Evolutionary conservation across 2,797 vertebrate species (phyloP).

Genomic region (Apodemus agrarius): DNA sequence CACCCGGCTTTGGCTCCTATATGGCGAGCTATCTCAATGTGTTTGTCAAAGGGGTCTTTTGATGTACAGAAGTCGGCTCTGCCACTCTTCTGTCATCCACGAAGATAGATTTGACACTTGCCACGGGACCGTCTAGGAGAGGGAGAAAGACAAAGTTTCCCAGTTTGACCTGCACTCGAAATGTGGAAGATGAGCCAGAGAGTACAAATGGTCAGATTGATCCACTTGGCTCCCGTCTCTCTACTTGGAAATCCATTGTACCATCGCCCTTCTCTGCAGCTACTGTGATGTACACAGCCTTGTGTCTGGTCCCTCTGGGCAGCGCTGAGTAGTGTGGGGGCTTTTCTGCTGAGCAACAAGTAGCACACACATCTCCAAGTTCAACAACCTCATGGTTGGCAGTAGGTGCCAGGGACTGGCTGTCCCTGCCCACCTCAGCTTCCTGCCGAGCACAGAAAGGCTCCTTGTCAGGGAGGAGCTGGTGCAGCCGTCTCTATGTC

Average conservation of each 20-base stretch:
- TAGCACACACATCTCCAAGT: constrained; percentile 57
- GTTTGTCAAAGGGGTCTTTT: not conserved
- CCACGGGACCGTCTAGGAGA: not conserved
- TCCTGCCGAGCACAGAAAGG: constrained; percentile 63
- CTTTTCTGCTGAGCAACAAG: constrained; percentile 2
- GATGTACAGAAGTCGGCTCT: not conserved
- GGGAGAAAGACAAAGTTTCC: not conserved
- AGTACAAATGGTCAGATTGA: rapidly evolving
- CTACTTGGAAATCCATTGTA: not conserved
- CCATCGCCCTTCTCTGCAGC: not conserved
- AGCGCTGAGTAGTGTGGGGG: not conserved
- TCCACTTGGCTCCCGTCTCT: no score
- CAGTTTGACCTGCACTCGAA: not conserved
- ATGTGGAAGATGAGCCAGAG: not conserved
- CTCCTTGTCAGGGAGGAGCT: constrained; percentile 74
- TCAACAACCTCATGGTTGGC: constrained; percentile 63
- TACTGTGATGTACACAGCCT: not conserved
- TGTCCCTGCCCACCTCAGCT: not conserved
- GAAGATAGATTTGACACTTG: not conserved
- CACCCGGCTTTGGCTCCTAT: not conserved
- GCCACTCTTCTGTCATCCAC: not conserved
- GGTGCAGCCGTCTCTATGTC: constrained; percentile 22
- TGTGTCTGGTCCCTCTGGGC: not conserved
- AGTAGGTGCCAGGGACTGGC: constrained; percentile 55
- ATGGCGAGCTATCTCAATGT: not conserved